Percentiles rank a stretch among this genome's conserved stretches.
phyloP scores from a whole-genome alignment of 2,113 vertebrate genomes.

The Corydoras maculifer region DNA sequence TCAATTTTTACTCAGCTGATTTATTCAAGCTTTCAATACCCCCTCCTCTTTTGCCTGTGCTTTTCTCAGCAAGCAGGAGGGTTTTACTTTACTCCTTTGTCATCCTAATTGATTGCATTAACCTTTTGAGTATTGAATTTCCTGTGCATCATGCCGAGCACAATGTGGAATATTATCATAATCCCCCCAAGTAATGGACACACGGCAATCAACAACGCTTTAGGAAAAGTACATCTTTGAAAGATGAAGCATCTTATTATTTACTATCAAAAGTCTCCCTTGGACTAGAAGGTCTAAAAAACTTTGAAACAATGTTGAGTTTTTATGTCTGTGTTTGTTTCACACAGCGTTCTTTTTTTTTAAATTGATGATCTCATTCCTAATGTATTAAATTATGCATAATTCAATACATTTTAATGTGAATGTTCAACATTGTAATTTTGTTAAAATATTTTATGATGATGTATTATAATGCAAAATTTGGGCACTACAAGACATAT shows the following conservation, averaged over 20 bases:
- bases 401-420: too few species aligned
- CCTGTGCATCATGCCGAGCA: constrained; percentile 94
- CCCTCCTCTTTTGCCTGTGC: constrained; percentile 65
- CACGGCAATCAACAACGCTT: constrained; percentile 93
- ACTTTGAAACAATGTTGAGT: constrained; percentile 51
- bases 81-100: constrained; percentile 99
- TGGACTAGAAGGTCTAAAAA: constrained; percentile 56
- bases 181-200: constrained; percentile 97
- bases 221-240: constrained; percentile 79
- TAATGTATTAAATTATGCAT: not conserved
- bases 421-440: too few species aligned
- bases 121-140: constrained; percentile 99
- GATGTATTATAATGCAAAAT: too few species aligned
- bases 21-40: constrained; percentile 72
- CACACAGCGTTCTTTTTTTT: constrained; percentile 22
- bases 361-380: constrained; percentile 6
- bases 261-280: constrained; percentile 60
- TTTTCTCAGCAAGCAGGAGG: constrained; percentile 88
- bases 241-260: constrained; percentile 73
- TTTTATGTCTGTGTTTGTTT: constrained; percentile 29
- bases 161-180: constrained; percentile 98
- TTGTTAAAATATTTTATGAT: too few species aligned
- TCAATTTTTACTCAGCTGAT: constrained; percentile 63
- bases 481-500: too few species aligned
- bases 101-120: constrained; percentile 99